phyloP scores from a whole-genome alignment of 2,113 vertebrate species.

The Mastomys coucha region DNA sequence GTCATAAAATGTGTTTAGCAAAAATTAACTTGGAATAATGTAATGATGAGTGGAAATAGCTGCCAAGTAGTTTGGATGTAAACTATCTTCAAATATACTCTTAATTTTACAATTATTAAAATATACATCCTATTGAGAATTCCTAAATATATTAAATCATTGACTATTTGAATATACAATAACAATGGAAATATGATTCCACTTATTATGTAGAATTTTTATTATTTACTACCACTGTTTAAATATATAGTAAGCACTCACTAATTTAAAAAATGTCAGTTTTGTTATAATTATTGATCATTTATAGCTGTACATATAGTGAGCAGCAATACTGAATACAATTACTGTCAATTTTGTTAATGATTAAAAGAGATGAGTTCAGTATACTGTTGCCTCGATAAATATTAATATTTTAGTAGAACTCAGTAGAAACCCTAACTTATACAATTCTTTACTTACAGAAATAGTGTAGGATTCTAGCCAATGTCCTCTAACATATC shows the following conservation, averaged over 20 bases:
- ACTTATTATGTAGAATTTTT: accelerated
- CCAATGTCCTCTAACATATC: neutral
- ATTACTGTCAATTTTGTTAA: neutral
- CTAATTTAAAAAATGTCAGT: neutral
- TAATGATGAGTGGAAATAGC: neutral
- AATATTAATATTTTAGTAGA: neutral
- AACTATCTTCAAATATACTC: neutral
- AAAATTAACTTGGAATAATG: neutral
- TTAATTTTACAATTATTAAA: neutral
- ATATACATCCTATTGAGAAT: neutral
- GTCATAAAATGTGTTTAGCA: neutral
- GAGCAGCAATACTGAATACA: neutral
- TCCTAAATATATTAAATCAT: neutral
- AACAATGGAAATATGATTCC: neutral
- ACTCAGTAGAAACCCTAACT: neutral
- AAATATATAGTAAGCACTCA: neutral
- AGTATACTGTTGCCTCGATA: neutral
- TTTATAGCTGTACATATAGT: neutral
- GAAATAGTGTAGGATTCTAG: neutral
- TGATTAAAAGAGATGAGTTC: neutral
- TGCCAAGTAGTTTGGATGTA: neutral
- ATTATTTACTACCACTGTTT: neutral
- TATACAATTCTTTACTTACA: neutral
- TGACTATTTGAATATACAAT: neutral
- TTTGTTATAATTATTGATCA: neutral